Evolutionary conservation across 2,888 invertebrate genomes (phyloP).

Genomic region (Beris morrisii): DNA sequence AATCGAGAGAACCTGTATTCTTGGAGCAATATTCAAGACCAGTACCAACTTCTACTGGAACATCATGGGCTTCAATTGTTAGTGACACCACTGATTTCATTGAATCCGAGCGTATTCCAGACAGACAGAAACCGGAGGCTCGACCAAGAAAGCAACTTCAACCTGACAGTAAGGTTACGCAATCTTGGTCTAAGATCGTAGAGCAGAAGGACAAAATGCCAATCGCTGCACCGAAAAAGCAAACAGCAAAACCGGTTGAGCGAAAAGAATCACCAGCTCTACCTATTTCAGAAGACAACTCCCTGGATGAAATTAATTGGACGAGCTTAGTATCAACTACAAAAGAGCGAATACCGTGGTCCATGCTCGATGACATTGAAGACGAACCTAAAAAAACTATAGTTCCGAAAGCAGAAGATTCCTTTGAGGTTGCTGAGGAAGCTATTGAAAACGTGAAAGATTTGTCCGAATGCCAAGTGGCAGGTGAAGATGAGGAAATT

Average conservation of each 20-base stretch:
- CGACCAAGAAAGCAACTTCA: constrained; percentile 36
- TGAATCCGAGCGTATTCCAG: constrained; percentile 33
- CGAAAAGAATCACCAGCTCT: neutral
- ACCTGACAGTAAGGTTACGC: neutral
- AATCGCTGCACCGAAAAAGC: constrained; percentile 3
- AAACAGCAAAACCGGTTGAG: neutral
- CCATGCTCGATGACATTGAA: neutral
- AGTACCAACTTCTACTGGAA: neutral
- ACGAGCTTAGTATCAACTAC: neutral
- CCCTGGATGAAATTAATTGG: neutral
- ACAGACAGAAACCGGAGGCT: constrained; percentile 35
- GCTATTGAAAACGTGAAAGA: neutral
- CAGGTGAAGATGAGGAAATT: neutral
- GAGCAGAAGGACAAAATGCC: constrained; percentile 5
- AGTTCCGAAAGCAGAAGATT: neutral
- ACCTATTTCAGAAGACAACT: neutral
- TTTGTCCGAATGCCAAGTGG: neutral
- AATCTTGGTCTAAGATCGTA: constrained; percentile 37
- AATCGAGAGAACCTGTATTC: neutral
- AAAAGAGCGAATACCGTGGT: constrained; percentile 12
- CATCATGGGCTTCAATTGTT: constrained; percentile 33
- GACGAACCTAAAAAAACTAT: neutral
- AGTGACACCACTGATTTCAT: constrained; percentile 37
- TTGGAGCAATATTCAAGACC: neutral
- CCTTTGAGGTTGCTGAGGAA: neutral